A percentile compares a stretch with the other conserved stretches of the same genome.
phyloP scores from a whole-genome alignment of 2,797 vertebrate species.

The Hafferia zeledoni region DNA sequence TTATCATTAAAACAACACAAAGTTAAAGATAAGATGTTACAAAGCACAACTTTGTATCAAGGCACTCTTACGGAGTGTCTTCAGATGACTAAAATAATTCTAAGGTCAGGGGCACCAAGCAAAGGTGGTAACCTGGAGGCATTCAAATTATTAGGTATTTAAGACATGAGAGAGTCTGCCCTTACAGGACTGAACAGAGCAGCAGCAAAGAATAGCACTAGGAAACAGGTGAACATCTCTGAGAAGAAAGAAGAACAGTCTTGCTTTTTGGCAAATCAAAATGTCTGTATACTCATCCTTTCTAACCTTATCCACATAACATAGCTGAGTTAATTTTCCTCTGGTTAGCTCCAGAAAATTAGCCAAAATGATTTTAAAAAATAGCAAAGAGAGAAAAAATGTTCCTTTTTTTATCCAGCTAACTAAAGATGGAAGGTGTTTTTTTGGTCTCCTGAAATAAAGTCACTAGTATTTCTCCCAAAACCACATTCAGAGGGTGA shows the following conservation, averaged over 20 bases:
- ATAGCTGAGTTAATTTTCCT: background rate
- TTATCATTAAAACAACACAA: background rate
- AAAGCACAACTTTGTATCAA: background rate
- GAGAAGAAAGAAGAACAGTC: background rate
- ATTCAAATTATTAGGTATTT: background rate
- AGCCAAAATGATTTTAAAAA: background rate
- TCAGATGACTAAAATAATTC: background rate
- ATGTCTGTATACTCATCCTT: background rate
- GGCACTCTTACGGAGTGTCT: fast-evolving
- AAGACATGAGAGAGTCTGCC: background rate
- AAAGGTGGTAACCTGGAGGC: background rate
- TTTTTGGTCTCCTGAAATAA: background rate
- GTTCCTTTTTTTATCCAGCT: background rate
- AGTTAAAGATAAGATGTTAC: background rate
- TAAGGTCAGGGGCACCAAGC: background rate
- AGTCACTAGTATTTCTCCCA: background rate
- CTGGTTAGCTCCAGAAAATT: background rate
- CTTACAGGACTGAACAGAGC: background rate
- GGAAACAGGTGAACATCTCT: background rate
- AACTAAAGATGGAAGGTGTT: background rate
- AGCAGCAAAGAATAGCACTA: background rate
- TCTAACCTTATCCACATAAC: background rate
- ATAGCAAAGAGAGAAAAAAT: fast-evolving
- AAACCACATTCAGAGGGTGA: background rate
- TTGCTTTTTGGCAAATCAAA: background rate